These are phyloP conservation scores for Meiosimyza platycephala DNA, from an alignment of 2,888 invertebrate genomes.

Conservation along the genomic window DNA sequence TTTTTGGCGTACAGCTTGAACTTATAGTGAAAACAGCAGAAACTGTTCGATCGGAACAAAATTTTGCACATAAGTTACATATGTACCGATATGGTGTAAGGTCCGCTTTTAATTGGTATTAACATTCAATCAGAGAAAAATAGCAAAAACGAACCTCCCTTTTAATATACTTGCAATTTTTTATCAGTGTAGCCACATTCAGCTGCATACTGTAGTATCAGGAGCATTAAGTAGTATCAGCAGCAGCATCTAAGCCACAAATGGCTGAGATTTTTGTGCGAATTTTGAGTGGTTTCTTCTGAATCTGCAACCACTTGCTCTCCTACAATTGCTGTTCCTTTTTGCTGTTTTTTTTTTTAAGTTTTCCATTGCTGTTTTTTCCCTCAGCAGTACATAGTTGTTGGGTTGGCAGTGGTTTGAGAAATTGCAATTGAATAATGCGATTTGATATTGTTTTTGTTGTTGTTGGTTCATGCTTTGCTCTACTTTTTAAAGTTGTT, in stretches of 20 bases:
- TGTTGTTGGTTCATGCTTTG: background rate
- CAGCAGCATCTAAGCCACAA: background rate
- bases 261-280: constrained; percentile 1
- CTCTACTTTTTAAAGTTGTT: background rate
- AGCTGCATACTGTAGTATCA: no score
- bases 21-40: no score
- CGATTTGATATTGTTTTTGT: constrained; percentile 13
- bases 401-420: constrained; percentile 12
- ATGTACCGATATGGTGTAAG: no score
- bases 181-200: no score
- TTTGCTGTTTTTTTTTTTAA: background rate
- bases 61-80: no score
- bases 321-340: background rate
- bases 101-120: no score
- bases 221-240: background rate
- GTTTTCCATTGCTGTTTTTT: background rate
- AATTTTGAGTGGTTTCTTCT: constrained; percentile 7
- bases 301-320: background rate
- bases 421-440: constrained; percentile 26
- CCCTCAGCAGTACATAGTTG: background rate
- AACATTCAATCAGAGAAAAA: no score
- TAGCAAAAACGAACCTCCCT: no score
- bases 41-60: no score
- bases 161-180: no score
- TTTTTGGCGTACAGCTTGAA: no score